These are phyloP conservation scores for Stichopus chloronotus DNA, from an alignment of 35 echinoderm and acorn worm species.

Conservation along the genomic window DNA sequence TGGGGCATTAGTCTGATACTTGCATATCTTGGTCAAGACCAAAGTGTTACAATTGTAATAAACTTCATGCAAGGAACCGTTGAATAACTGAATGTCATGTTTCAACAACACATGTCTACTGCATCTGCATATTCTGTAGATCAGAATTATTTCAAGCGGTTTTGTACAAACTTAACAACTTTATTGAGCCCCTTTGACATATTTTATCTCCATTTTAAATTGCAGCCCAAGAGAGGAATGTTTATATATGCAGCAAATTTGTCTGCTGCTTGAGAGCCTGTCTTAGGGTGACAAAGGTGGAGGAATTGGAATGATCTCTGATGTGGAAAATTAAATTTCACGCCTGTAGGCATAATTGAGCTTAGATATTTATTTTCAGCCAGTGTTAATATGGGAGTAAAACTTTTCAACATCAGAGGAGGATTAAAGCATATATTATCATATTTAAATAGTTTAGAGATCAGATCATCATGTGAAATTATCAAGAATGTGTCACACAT, in stretches of 20 bases:
- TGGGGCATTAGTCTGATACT: no score
- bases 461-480: background rate
- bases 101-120: background rate
- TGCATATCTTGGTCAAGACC: no score
- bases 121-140: background rate
- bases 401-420: background rate
- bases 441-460: background rate
- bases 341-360: slow-evolving; percentile 11
- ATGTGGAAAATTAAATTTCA: slow-evolving; percentile 22
- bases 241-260: background rate
- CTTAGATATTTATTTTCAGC: background rate
- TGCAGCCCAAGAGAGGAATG: background rate
- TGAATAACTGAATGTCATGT: no score
- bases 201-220: slow-evolving; percentile 14
- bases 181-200: slow-evolving; percentile 1
- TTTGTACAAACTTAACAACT: background rate
- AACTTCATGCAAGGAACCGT: no score
- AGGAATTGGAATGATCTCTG: background rate
- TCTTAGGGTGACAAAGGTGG: background rate
- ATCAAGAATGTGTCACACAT: no score
- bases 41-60: no score
- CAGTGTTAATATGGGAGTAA: background rate
- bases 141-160: background rate
- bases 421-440: background rate
- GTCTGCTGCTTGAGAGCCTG: background rate